Evolutionary conservation across 2,797 vertebrate species (phyloP).

Genomic region (Sorex maritimensis): DNA sequence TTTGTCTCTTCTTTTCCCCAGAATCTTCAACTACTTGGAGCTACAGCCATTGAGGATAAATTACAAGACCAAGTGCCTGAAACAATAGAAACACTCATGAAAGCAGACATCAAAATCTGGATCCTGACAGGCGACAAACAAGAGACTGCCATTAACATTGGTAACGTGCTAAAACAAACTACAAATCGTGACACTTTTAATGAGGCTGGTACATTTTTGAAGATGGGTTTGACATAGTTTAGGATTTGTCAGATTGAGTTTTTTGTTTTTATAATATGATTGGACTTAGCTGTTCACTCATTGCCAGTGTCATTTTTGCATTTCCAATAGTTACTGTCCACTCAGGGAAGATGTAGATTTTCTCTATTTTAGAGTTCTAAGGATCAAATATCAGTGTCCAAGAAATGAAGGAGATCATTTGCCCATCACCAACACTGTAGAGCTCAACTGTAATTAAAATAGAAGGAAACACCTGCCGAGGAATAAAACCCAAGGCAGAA

Average conservation of each 20-base stretch:
- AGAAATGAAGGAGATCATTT: too few species aligned
- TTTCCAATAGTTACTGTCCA: neutral
- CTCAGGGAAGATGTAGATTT: too few species aligned
- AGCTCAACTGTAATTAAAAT: too few species aligned
- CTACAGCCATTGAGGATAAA: slow-evolving; percentile 99
- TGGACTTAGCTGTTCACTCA: neutral
- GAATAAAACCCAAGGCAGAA: too few species aligned
- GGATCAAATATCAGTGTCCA: too few species aligned
- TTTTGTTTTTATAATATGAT: neutral
- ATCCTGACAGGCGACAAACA: slow-evolving; percentile 99
- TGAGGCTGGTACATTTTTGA: slow-evolving; percentile 35
- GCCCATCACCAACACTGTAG: too few species aligned
- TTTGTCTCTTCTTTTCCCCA: slow-evolving; percentile 80
- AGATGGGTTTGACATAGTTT: neutral
- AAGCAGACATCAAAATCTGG: slow-evolving; percentile 99
- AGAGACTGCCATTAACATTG: slow-evolving; percentile 99
- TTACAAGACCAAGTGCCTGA: slow-evolving; percentile 99
- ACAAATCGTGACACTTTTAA: slow-evolving; percentile 40
- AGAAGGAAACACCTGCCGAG: too few species aligned
- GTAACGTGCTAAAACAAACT: slow-evolving; percentile 88
- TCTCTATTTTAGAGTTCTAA: too few species aligned
- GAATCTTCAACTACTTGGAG: slow-evolving; percentile 98
- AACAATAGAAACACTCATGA: slow-evolving; percentile 98
- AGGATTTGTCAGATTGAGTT: neutral
- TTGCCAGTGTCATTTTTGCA: neutral